A percentile compares a stretch with the other conserved stretches of the same genome.
phyloP scores from a whole-genome alignment of 2,797 vertebrate species.

The Rhincodon typus region DNA sequence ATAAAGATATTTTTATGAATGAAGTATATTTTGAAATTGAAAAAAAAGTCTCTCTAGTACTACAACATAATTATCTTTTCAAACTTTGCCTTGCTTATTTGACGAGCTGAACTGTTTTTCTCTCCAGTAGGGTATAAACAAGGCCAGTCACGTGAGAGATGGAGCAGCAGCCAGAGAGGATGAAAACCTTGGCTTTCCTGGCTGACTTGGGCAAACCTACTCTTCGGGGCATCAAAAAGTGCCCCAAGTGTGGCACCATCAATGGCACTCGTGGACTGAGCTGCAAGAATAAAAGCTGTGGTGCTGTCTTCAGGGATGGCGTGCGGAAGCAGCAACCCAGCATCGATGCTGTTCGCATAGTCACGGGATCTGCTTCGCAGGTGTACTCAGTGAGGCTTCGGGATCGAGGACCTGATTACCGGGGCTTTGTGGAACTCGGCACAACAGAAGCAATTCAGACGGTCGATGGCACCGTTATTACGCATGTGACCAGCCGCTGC shows the following conservation, averaged over 20 bases:
- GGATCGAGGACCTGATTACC: conserved; percentile 62
- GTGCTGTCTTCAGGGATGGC: conserved; percentile 69
- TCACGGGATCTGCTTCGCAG: conserved; percentile 62
- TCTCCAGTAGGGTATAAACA: background rate
- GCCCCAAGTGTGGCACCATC: conserved; percentile 81
- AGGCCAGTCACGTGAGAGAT: conserved; percentile 44
- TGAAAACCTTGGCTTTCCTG: conserved; percentile 75
- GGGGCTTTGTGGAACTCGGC: conserved; percentile 79
- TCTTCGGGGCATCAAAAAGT: conserved; percentile 76
- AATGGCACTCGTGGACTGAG: conserved; percentile 86
- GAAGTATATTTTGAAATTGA: too few species aligned
- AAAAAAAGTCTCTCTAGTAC: background rate
- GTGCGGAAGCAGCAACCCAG: conserved; percentile 53
- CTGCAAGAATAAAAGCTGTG: conserved; percentile 90
- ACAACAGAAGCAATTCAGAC: conserved; percentile 76
- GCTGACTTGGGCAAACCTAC: conserved; percentile 85
- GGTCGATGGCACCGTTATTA: conserved; percentile 68
- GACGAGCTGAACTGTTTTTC: background rate
- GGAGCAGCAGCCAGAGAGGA: conserved; percentile 53
- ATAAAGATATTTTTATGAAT: too few species aligned
- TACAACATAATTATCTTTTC: background rate
- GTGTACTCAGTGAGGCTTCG: conserved; percentile 77
- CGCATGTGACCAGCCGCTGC: conserved; percentile 78
- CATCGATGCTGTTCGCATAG: conserved; percentile 68
- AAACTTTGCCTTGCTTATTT: background rate